Evolutionary conservation across 2,888 invertebrate genomes (phyloP).

Genomic region (Hydrotaea cyrtoneurina): DNA sequence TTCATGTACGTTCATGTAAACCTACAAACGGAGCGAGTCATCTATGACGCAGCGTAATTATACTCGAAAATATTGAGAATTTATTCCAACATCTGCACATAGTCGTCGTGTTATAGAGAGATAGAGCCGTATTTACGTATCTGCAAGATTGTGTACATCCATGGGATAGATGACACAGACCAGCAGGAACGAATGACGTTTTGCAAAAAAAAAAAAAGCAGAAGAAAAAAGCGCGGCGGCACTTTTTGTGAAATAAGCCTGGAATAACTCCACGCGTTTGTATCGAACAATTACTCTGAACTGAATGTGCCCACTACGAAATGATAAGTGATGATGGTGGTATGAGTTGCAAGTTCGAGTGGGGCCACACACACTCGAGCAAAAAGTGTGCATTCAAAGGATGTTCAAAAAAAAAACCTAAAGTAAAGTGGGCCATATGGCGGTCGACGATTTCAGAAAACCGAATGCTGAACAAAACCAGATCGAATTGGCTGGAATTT

Average conservation of each 20-base stretch:
- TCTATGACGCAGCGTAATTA: slow-evolving; percentile 60
- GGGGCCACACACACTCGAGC: neutral
- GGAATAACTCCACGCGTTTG: neutral
- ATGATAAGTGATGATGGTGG: neutral
- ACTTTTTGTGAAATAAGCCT: neutral
- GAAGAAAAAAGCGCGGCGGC: neutral
- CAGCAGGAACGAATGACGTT: too few species aligned
- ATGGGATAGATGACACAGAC: neutral
- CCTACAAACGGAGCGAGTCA: slow-evolving; percentile 26
- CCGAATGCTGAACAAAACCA: too few species aligned
- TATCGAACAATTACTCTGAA: neutral
- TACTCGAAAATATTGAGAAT: neutral
- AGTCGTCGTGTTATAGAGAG: too few species aligned
- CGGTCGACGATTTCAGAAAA: too few species aligned
- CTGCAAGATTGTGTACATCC: neutral
- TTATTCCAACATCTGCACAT: neutral
- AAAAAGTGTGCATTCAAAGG: neutral
- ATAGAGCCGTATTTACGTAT: too few species aligned
- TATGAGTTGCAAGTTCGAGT: neutral
- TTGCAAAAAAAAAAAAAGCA: neutral
- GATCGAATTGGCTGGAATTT: too few species aligned
- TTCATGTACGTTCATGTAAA: neutral
- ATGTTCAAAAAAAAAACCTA: too few species aligned
- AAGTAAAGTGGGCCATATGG: too few species aligned
- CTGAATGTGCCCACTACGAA: neutral